Evolutionary conservation across 23 tunicate species (phyloP).

Genomic region (Halocynthia aurantium): DNA sequence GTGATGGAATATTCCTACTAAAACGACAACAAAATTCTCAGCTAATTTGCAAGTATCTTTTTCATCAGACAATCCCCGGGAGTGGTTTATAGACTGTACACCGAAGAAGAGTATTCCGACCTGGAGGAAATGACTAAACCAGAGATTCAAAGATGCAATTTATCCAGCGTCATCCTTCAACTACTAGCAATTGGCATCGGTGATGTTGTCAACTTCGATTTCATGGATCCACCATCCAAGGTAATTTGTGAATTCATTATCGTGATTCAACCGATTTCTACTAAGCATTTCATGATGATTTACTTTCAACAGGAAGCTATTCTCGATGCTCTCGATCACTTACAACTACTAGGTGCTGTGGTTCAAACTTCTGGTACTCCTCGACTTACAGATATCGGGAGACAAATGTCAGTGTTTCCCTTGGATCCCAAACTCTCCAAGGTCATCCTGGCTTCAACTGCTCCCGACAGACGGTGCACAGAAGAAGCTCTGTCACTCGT

Average conservation of each 20-base stretch:
- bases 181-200: conserved; percentile 79
- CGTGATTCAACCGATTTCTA: neutral
- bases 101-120: conserved; percentile 56
- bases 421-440: conserved; percentile 77
- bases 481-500: conserved; percentile 71
- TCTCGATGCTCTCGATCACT: conserved; percentile 55
- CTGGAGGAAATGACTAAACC: conserved; percentile 51
- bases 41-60: neutral
- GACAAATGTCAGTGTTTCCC: conserved; percentile 75
- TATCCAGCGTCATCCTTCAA: conserved; percentile 63
- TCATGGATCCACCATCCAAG: conserved; percentile 72
- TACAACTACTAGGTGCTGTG: conserved; percentile 54
- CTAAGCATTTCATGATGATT: neutral
- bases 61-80: conserved; percentile 48
- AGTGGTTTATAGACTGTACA: conserved; percentile 66
- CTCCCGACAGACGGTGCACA: conserved; percentile 39
- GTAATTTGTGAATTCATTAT: neutral
- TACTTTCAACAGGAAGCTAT: conserved; percentile 26
- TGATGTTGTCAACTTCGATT: conserved; percentile 65
- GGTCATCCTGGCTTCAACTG: conserved; percentile 33
- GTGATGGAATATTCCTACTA: neutral
- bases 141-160: conserved; percentile 71
- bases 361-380: conserved; percentile 23
- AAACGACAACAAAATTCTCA: neutral
- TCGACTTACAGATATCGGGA: conserved; percentile 55